Conservation (phyloP, 2,797 vertebrate species). For the Danio choprae region DNA sequence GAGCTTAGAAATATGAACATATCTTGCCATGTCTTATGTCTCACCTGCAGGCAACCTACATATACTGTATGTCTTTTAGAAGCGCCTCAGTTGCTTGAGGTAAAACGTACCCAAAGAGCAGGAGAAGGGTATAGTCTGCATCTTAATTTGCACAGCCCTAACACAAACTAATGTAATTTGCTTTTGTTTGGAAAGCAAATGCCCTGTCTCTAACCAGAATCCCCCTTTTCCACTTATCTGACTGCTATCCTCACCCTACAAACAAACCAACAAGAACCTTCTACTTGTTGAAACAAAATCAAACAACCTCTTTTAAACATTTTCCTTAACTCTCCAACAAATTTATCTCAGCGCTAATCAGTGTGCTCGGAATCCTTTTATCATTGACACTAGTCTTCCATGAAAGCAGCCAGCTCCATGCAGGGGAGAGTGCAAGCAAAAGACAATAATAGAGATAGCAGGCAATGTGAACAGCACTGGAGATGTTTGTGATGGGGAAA, state of each 20-base stretch:
- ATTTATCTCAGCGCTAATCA: background rate
- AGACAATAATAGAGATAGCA: slow-evolving; percentile 25
- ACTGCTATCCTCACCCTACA: background rate
- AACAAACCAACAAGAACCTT: background rate
- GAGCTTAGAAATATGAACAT: slow-evolving; percentile 43
- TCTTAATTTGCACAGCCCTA: background rate
- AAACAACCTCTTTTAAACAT: background rate
- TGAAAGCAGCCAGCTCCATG: slow-evolving; percentile 4
- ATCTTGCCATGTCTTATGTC: slow-evolving; percentile 39
- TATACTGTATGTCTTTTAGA: slow-evolving; percentile 34
- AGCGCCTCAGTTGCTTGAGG: slow-evolving; percentile 32
- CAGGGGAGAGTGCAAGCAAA: background rate
- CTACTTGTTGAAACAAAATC: background rate
- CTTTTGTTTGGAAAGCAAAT: background rate
- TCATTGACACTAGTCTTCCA: slow-evolving; percentile 12
- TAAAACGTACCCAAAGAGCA: slow-evolving; percentile 20
- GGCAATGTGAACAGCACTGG: slow-evolving; percentile 31
- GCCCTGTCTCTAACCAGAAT: background rate
- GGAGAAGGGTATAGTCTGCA: background rate
- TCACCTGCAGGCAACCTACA: slow-evolving; percentile 32
- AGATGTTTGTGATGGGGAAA: slow-evolving; percentile 37
- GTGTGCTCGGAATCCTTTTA: slow-evolving; percentile 9
- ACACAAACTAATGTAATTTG: background rate
- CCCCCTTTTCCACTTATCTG: too few species aligned
- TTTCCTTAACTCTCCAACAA: background rate